Base-by-base conservation (phyloP, 2,888 invertebrate species). In the Oxycera nigricornis region DNA sequence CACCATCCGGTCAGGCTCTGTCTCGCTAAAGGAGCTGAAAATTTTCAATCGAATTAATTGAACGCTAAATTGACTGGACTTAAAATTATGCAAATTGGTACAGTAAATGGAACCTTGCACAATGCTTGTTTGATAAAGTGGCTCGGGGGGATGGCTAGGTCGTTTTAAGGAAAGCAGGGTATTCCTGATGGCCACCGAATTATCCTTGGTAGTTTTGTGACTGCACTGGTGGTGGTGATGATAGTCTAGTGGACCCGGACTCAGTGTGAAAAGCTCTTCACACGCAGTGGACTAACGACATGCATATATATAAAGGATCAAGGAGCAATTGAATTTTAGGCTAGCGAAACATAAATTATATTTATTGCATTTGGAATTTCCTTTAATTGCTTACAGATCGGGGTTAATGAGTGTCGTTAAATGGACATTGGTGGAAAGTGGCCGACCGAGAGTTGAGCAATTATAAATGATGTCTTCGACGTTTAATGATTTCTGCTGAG, bases 21-120 rank as follows among this genome's bases (percentile, higher is more conserved):
- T n/a, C n/a, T 57, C 57, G 9, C 31, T 1, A 61, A 65, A 52
- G 72, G 41, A 30, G 31, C 39, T 61, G 72, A 67, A 74, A 75
- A 72, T 73, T 74, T 74, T 72, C 76, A 74, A 76, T 74, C 67
- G 67, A 74, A 74, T 74, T 76, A 76, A 76, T 76, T 74, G 76
- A 76, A 76, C 72, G 67, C 67, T 62, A 76, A 76, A 76, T 76
- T 76, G 74, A 76, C 74, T 72, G 67, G 72, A 65, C 74, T 74
- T 62, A 65, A 67, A 76, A 76, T 76, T 76, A 74, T 76, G 73
- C 52, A 74, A 74, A 74, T 74, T 73, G 52, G 39, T 73, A 62
- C 46, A 52, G 52, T 52, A 52, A 35, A 20, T 39, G 62, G 20
- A 31, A 30, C 17, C 22, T 20, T 55, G 55, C 55, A 55, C 50